A percentile compares a stretch with the other conserved stretches of the same genome.
These are phyloP conservation scores for Talpa occidentalis DNA, from an alignment of 2,113 vertebrate species.

Conservation along the genomic window DNA sequence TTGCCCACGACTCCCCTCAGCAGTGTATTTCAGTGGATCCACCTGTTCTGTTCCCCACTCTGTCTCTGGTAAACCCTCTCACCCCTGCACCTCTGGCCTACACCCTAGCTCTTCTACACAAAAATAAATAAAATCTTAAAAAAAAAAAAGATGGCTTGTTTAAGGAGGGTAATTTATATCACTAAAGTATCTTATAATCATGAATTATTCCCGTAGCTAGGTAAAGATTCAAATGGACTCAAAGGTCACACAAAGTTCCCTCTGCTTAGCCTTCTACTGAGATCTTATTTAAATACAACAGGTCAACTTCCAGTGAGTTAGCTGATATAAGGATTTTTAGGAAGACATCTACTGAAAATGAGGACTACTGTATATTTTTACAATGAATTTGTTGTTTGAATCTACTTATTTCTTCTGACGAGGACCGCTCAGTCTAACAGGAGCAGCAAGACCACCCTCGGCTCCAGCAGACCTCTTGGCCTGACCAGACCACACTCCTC, in stretches of 20 bases:
- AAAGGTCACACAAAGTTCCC: background rate
- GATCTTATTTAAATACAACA: slow-evolving; percentile 10
- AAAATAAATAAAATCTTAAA: too few relatives aligned
- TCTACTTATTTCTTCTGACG: slow-evolving; percentile 33
- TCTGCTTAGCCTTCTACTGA: background rate
- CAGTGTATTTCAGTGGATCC: too few relatives aligned
- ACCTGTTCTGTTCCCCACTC: too few relatives aligned
- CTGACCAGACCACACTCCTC: background rate
- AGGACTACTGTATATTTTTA: background rate
- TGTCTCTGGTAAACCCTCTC: too few relatives aligned
- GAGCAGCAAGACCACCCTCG: background rate
- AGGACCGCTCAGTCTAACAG: background rate
- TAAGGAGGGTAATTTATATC: background rate
- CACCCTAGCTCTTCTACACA: too few relatives aligned
- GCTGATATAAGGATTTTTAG: background rate
- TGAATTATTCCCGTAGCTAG: background rate
- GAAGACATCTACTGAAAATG: background rate
- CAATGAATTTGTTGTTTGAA: background rate
- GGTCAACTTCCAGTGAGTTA: background rate
- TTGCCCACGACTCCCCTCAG: too few relatives aligned
- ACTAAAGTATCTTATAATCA: background rate
- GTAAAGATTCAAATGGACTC: background rate
- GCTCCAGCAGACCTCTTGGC: background rate
- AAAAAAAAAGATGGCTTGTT: background rate
- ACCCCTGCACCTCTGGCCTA: too few relatives aligned